Base-by-base conservation (phyloP, 2,797 vertebrate species). In the Neosilurus mollespiculum region DNA sequence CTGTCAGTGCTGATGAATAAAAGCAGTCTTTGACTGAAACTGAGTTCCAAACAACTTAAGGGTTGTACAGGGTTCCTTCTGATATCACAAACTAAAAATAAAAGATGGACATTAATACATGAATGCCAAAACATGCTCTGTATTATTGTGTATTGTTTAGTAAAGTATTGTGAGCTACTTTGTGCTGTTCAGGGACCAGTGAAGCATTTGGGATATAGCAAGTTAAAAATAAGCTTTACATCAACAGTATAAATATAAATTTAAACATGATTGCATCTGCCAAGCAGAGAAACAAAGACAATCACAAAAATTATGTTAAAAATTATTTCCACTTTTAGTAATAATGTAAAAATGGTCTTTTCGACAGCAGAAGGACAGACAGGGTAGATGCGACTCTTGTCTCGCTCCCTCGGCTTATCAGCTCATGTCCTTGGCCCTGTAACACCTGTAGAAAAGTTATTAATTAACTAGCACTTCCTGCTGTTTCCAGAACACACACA, bases 401-500 rank as follows among this genome's bases (percentile, higher is more conserved):
- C 69, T 79, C 83, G 43, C 72, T 85, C 86, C 84, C 84, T 66
- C 80, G 16, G 66, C 87, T 90, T 90, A 90, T 90, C 90, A 82
- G 81, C 75, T 78, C 22, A 78, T 84, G 88, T 88, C 90, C 90
- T 91, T 90, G 89, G 88, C 90, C 90, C 84, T 82, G 78, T 80
- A 87, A 90, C 91, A 93, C 94, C 93, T 94, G 93, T 89, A 93
- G 91, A 90, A 89, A 92, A 91, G 90, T 89, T 93, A 94, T 90
- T 92, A 89, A 95, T 95, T 95, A 95, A 95, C 94, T 92, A 93
- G 91, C 86, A 94, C 93, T 95, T 95, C 93, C 94, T 95, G 94
- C 94, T 91, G 93, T 92, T 86, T 87, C 85, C 34, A 54, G 80
- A 82, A 51, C 51, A 66, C 37, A 58, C 81, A 75, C 53, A 71